Evolutionary conservation across 1,140 invertebrate species (phyloP).

Genomic region (Triops longicaudatus): DNA sequence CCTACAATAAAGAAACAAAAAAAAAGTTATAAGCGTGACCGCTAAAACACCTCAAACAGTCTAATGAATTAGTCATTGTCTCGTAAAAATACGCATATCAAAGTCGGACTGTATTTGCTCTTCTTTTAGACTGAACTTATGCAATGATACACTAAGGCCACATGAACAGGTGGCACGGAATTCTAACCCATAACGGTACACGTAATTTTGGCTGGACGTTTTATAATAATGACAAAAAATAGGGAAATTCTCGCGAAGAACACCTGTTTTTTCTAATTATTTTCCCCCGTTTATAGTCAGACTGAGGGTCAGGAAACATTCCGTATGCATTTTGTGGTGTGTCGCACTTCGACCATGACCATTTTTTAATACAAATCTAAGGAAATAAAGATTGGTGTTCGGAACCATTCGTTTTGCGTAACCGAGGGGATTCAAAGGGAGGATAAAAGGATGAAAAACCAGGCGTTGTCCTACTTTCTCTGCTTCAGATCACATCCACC

Average conservation of each 20-base stretch:
- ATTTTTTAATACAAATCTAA: too few relatives aligned
- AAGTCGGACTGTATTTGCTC: too few relatives aligned
- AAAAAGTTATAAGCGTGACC: conserved; percentile 17
- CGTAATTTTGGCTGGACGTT: neutral
- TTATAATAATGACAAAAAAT: neutral
- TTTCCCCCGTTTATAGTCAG: neutral
- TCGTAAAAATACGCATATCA: too few relatives aligned
- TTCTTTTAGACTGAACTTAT: too few relatives aligned
- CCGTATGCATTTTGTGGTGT: neutral
- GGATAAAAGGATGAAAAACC: neutral
- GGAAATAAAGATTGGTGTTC: too few relatives aligned
- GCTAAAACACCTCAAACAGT: neutral
- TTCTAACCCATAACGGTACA: neutral
- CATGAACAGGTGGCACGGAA: too few relatives aligned
- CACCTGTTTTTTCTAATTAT: neutral
- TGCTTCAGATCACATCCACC: conserved; percentile 10
- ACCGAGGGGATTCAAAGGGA: neutral
- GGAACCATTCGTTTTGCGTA: neutral
- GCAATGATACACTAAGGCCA: too few relatives aligned
- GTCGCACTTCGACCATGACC: neutral
- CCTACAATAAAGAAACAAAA: conserved; percentile 44
- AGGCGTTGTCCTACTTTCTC: conserved; percentile 11
- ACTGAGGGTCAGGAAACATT: neutral
- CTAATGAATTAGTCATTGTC: neutral
- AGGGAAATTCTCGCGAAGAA: neutral